Percentiles rank a stretch among this genome's conserved stretches.
Conservation (phyloP, 1,140 invertebrate species). For the Trachelipus rathkii region DNA sequence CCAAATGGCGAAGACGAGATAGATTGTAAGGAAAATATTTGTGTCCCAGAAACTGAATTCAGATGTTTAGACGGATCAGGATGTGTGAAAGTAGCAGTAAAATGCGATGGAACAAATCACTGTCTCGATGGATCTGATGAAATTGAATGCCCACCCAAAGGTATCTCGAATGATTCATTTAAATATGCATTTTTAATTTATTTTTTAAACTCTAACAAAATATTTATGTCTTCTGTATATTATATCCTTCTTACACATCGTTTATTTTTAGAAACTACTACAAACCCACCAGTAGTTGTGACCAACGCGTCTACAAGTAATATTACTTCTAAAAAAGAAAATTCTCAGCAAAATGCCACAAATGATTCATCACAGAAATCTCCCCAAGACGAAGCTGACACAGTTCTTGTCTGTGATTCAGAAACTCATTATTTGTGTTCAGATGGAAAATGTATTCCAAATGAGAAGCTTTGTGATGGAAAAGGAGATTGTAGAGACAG, state of each 20-base stretch:
- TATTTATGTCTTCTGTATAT: too few species aligned
- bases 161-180: background rate
- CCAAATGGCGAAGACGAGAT: conserved; percentile 49
- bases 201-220: too few species aligned
- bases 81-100: conserved; percentile 63
- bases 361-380: too few species aligned
- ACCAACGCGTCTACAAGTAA: background rate
- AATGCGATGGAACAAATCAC: conserved; percentile 51
- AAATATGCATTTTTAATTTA: too few species aligned
- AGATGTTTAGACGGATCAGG: background rate
- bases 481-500: conserved; percentile 53
- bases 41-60: conserved; percentile 37
- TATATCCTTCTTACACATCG: too few species aligned
- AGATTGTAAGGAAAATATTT: conserved; percentile 61
- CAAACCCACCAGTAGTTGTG: background rate
- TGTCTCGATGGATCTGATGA: conserved; percentile 52
- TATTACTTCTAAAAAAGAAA: background rate
- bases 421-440: background rate
- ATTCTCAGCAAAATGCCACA: too few species aligned
- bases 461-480: conserved; percentile 53
- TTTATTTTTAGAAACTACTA: background rate
- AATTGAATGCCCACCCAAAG: conserved; percentile 47
- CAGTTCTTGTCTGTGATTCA: background rate
- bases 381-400: too few species aligned
- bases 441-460: conserved; percentile 53